Evolutionary conservation across 2,113 vertebrate species (phyloP).

Genomic region (Tenrec ecaudatus): DNA sequence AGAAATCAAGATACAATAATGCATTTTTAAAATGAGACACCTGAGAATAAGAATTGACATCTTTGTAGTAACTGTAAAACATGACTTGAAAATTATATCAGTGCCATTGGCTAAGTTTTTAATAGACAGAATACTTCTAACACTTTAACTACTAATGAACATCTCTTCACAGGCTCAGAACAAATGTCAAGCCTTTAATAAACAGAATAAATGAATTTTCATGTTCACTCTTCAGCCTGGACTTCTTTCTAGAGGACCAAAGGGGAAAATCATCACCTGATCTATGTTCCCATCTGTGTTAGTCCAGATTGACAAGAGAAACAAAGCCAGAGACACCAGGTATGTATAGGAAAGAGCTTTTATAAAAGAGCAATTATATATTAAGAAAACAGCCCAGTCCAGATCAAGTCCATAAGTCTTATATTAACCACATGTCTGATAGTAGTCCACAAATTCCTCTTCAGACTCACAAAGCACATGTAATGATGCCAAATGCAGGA

Average conservation of each 20-base stretch:
- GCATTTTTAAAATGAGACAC: conserved; percentile 43
- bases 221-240: neutral
- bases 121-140: neutral
- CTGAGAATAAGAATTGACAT: neutral
- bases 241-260: conserved; percentile 42
- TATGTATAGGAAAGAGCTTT: too few species aligned
- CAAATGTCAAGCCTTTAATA: conserved; percentile 17
- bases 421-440: too few species aligned
- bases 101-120: neutral
- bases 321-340: too few species aligned
- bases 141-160: conserved; percentile 15
- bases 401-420: too few species aligned
- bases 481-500: too few species aligned
- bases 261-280: neutral
- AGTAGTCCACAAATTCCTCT: too few species aligned
- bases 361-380: too few species aligned
- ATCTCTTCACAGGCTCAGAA: conserved; percentile 29
- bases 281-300: too few species aligned
- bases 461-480: too few species aligned
- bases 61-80: conserved; percentile 31
- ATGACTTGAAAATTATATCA: conserved; percentile 53
- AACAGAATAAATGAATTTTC: conserved; percentile 1
- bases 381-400: too few species aligned
- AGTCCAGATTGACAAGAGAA: too few species aligned
- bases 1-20: conserved; percentile 31